Conservation (phyloP, 2,113 vertebrate genomes). For the Okapia johnstoni region DNA sequence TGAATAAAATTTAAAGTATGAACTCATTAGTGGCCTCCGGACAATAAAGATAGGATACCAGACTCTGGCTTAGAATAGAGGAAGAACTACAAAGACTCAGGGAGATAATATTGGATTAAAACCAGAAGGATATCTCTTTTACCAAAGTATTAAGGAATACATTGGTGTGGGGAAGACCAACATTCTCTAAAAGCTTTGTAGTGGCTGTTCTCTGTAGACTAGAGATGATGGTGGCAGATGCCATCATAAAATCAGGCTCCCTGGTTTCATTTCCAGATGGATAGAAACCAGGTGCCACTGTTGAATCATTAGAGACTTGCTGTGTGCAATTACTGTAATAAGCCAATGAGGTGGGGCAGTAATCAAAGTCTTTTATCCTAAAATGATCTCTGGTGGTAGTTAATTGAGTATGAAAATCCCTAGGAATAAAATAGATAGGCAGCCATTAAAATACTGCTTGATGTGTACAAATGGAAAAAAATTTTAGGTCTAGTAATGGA, state of each 20-base stretch:
- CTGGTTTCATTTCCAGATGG: slow-evolving; percentile 19
- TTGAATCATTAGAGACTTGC: slow-evolving; percentile 29
- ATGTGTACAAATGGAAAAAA: background rate
- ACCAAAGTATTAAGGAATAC: background rate
- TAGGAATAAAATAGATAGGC: background rate
- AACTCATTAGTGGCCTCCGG: background rate
- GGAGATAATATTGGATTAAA: background rate
- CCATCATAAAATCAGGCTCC: background rate
- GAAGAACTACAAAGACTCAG: background rate
- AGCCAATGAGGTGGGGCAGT: background rate
- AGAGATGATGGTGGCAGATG: background rate
- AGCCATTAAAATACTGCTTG: slow-evolving; percentile 18
- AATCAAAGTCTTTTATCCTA: slow-evolving; percentile 38
- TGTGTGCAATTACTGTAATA: slow-evolving; percentile 36
- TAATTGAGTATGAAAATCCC: slow-evolving; percentile 34
- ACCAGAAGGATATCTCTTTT: background rate
- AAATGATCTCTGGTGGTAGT: slow-evolving; percentile 30
- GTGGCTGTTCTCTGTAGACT: background rate
- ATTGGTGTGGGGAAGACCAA: background rate
- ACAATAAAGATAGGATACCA: background rate
- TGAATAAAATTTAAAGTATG: background rate
- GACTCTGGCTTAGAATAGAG: background rate
- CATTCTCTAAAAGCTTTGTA: background rate
- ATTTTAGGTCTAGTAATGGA: background rate
- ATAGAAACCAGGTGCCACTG: slow-evolving; percentile 3